Conservation (phyloP, 1,140 invertebrate species). For the Leptinotarsa undecemlineata region DNA sequence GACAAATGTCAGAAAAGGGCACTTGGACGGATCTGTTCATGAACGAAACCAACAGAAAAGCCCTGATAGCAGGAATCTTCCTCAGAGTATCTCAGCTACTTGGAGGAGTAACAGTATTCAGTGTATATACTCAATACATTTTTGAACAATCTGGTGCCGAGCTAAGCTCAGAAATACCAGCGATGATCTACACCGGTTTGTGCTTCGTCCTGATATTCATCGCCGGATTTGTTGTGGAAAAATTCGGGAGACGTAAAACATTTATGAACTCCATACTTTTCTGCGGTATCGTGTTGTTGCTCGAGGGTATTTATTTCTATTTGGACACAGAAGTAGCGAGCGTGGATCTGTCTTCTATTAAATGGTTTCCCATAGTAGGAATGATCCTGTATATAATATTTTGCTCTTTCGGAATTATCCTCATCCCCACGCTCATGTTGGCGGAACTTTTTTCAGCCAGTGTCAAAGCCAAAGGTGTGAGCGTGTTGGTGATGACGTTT, state of each 20-base stretch:
- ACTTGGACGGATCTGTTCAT: slow-evolving; percentile 46
- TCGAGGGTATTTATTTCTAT: slow-evolving; percentile 58
- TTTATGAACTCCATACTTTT: slow-evolving; percentile 36
- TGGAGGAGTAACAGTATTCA: slow-evolving; percentile 38
- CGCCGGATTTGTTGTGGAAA: slow-evolving; percentile 15
- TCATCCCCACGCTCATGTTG: slow-evolving; percentile 48
- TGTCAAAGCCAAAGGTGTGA: slow-evolving; percentile 46
- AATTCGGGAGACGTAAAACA: slow-evolving; percentile 35
- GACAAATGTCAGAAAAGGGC: slow-evolving; percentile 45
- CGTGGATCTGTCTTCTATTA: slow-evolving; percentile 46
- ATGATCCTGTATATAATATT: slow-evolving; percentile 44
- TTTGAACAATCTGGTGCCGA: slow-evolving; percentile 36
- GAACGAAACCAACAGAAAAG: slow-evolving; percentile 37
- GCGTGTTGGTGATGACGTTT: slow-evolving; percentile 37
- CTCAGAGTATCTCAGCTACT: slow-evolving; percentile 38
- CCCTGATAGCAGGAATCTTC: slow-evolving; percentile 29
- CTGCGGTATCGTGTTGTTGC: slow-evolving; percentile 41
- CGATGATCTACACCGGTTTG: slow-evolving; percentile 43
- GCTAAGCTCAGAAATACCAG: slow-evolving; percentile 12
- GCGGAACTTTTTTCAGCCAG: slow-evolving; percentile 51
- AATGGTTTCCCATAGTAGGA: slow-evolving; percentile 45
- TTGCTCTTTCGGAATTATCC: slow-evolving; percentile 45
- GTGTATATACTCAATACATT: slow-evolving; percentile 40
- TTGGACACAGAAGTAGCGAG: slow-evolving; percentile 21
- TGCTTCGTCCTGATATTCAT: slow-evolving; percentile 74